Evolutionary conservation across 2,113 vertebrate species (phyloP), one percentile per base, ranked within the genome.

Genomic region (Pelecanus crispus): DNA sequence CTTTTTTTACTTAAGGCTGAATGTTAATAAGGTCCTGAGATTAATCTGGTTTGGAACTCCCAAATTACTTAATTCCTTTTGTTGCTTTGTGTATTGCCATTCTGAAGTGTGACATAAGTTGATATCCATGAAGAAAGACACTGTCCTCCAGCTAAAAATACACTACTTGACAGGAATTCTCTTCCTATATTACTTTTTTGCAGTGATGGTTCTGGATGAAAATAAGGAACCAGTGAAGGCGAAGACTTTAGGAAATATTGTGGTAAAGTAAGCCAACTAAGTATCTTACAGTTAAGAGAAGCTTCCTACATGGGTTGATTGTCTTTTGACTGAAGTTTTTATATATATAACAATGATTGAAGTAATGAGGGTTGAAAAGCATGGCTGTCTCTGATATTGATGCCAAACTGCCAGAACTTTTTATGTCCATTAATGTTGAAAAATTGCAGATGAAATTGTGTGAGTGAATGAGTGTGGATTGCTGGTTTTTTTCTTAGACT

Each of bases 191-290:
- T 86, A 81, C 86, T 87, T 58, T 95, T 93, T 98, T 96, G 34
- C 72, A 99, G 99, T 99, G 94, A 98, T 98, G 88, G 98, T 99
- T 98, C 98, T 99, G 90, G 98, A 99, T 97, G 98, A 99, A 96
- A 97, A 98, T 95, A 98, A 98, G 98, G 97, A 98, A 96, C 98
- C 98, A 95, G 97, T 99, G 97, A 98, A 98, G 97, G 97, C 97
- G 24, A 98, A 98, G 78, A 98, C 97, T 86, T 97, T 99, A 96
- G 99, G 99, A 98, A 99, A 99, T 96, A 99, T 99, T 90, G 99
- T 99, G 90, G 98, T 99, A 86, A 99, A 99, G 99, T 99, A 98
- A 99, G 99, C 84, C 92, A 98, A 98, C 98, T 84, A 84, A 95
- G 15, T 62, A 21, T 77, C 20, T 52, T 83, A 66, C 2, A n/a